Conservation (phyloP, 2,113 vertebrate genomes). For the Astatoreochromis straeleni region DNA sequence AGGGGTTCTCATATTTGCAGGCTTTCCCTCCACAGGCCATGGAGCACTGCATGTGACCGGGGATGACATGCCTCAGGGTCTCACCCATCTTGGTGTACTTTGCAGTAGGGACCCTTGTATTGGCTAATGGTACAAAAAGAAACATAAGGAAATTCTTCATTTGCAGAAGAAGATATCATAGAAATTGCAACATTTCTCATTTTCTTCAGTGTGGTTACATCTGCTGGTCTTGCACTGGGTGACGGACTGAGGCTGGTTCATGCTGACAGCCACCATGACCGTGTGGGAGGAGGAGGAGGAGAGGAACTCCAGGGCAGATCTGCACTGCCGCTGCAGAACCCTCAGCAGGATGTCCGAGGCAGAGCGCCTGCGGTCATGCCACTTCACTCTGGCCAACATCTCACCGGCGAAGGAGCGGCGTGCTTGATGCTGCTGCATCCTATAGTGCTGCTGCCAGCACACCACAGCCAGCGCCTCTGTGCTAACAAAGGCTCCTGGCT, state of each 20-base stretch:
- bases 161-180: background rate
- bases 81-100: conserved; percentile 97
- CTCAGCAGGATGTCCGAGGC: conserved; percentile 72
- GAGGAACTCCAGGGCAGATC: conserved; percentile 73
- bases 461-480: background rate
- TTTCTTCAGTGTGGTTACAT: conserved; percentile 65
- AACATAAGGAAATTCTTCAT: background rate
- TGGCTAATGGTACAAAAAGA: conserved; percentile 57
- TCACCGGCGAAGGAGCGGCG: conserved; percentile 55
- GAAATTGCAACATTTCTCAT: background rate
- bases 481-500: background rate
- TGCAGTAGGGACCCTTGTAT: conserved; percentile 78
- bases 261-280: conserved; percentile 78
- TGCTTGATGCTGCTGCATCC: conserved; percentile 63
- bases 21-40: conserved; percentile 92
- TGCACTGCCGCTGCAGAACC: conserved; percentile 66
- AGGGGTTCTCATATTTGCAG: conserved; percentile 95
- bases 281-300: conserved; percentile 77
- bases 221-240: conserved; percentile 54
- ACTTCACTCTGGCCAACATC: conserved; percentile 56
- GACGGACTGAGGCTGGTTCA: conserved; percentile 52
- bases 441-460: background rate
- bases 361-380: conserved; percentile 65
- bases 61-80: conserved; percentile 89
- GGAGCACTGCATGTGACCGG: conserved; percentile 92